Conservation (phyloP, 1,140 invertebrate genomes). For the Drosophila asahinai region DNA sequence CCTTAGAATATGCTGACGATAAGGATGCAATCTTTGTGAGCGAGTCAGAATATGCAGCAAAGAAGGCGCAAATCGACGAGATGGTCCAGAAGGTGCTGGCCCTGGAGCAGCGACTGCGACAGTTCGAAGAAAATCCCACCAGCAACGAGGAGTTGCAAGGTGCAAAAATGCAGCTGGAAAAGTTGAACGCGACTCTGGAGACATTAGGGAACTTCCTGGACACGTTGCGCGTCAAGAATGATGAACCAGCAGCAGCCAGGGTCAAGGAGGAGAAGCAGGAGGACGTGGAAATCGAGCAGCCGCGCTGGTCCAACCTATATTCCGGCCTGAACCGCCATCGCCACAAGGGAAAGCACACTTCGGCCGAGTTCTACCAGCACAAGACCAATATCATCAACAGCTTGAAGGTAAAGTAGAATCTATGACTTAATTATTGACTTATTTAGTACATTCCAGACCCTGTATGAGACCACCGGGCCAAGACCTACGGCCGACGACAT, state of each 20-base stretch:
- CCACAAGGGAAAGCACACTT: conserved; percentile 3
- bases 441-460: conserved; percentile 10
- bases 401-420: conserved; percentile 27
- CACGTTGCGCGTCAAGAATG: conserved; percentile 18
- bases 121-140: conserved; percentile 1
- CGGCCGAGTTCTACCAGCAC: conserved; percentile 47
- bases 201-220: conserved; percentile 26
- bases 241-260: not conserved
- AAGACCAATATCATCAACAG: conserved; percentile 51
- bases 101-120: conserved; percentile 12
- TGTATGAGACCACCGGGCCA: conserved; percentile 34
- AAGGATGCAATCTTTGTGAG: conserved; percentile 33
- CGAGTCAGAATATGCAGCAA: conserved; percentile 14
- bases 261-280: not conserved
- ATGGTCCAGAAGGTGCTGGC: conserved; percentile 28
- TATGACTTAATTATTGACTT: not conserved
- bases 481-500: conserved; percentile 11
- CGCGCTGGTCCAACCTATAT: conserved; percentile 37
- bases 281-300: conserved; percentile 5
- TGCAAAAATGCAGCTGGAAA: not conserved
- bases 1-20: conserved; percentile 39
- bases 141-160: not conserved
- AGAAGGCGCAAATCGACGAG: conserved; percentile 26
- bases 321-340: conserved; percentile 45
- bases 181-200: conserved; percentile 13